phyloP scores from a whole-genome alignment of 2,888 invertebrate genomes.

The Scotopteryx bipunctaria region DNA sequence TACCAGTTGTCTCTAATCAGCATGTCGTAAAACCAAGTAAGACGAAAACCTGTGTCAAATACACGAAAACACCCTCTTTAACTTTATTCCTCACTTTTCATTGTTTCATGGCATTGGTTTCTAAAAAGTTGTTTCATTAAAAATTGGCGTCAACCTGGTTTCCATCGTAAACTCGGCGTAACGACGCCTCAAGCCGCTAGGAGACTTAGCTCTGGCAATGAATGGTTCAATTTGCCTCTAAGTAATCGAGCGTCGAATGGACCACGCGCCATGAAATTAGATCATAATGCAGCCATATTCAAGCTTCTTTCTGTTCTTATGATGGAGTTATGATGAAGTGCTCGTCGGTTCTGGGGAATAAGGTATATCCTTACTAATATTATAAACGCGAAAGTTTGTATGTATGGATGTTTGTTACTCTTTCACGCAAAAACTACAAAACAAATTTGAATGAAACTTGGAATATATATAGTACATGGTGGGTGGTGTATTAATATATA shows the following conservation, averaged over 20 bases:
- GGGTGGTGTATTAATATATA: too few species aligned
- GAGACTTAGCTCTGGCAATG: conserved; percentile 57
- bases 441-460: too few species aligned
- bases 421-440: too few species aligned
- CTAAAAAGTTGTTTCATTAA: background rate
- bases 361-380: background rate
- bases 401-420: too few species aligned
- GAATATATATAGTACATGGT: too few species aligned
- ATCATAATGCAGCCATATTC: conserved; percentile 56
- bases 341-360: conserved; percentile 12
- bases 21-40: too few species aligned
- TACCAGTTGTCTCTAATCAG: too few species aligned
- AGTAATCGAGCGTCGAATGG: conserved; percentile 76
- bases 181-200: conserved; percentile 36
- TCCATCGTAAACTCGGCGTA: conserved; percentile 14
- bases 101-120: too few species aligned
- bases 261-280: conserved; percentile 74
- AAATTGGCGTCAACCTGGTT: conserved; percentile 7
- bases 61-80: too few species aligned
- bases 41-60: too few species aligned
- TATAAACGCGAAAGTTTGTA: too few species aligned
- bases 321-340: conserved; percentile 27
- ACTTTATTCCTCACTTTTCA: too few species aligned
- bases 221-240: conserved; percentile 75
- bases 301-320: conserved; percentile 25